Evolutionary conservation across 2,113 vertebrate genomes (phyloP), one percentile per base, ranked within the genome.

Genomic region (Eptesicus fuscus): DNA sequence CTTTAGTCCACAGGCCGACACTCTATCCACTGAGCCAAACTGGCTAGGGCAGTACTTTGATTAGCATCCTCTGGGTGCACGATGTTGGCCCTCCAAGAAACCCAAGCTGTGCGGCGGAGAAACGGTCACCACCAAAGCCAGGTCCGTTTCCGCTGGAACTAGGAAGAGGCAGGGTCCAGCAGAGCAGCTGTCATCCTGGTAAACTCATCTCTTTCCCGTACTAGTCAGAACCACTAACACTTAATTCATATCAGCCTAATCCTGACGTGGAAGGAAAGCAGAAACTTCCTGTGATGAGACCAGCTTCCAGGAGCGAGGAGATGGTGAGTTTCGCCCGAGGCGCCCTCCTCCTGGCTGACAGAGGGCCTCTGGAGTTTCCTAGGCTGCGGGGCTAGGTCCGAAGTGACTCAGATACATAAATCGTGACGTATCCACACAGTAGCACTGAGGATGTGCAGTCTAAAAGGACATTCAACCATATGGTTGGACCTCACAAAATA

Each of bases 401-500:
- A 85, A 88, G 88, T n/a, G 40, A 47, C 32, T 80, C 73, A 32
- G 22, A 35, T 3, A 1, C n/a, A n/a, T 4, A 17, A 2, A 1
- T 8, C 0, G n/a, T 28, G 91, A 83, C 0, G 3, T 5, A 2
- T 7, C 28, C 65, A 16, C 51, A 3, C 37, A 5, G 79, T 2
- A 23, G 40, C 9, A 7, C 23, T 4, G 28, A 67, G 37, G n/a
- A 76, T 4, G 40, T 6, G 0, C 0, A 30, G 61, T n/a, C n/a
- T 42, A 0, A 7, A 9, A 13, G n/a, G 7, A 2, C 0, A 0
- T 32, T 42, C 37, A n/a, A 4, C 0, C 2, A 0, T 8, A 5
- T 4, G 40, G 32, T 1, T 47, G 63, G 25, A 14, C 28, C 84
- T 73, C 63, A 53, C 47, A 9, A 5, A 35, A 9, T 1, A 4